Evolutionary conservation across 2,113 vertebrate species (phyloP).

Genomic region (Pipa parva): DNA sequence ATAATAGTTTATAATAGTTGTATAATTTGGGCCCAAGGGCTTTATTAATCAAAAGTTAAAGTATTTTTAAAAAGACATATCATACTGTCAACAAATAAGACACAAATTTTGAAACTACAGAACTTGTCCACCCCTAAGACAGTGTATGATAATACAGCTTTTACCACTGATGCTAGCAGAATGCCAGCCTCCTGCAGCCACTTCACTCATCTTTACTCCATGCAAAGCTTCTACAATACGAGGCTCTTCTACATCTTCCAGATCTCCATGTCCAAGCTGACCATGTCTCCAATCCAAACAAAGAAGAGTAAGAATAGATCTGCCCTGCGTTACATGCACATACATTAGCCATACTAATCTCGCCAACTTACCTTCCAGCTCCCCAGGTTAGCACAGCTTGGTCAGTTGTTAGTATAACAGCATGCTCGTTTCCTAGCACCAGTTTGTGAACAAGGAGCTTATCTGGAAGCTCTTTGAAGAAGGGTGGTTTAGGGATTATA

Average conservation of each 20-base stretch:
- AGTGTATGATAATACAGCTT: conserved; percentile 27
- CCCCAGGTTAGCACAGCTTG: conserved; percentile 81
- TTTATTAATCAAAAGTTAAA: no score
- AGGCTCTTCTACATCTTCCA: conserved; percentile 70
- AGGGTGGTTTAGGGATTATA: conserved; percentile 60
- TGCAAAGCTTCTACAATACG: conserved; percentile 76
- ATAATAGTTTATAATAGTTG: no score
- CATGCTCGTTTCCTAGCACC: conserved; percentile 74
- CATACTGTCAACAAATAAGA: no score
- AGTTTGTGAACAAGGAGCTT: conserved; percentile 64
- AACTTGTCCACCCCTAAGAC: background rate
- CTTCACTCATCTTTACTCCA: conserved; percentile 67
- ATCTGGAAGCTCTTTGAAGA: conserved; percentile 60
- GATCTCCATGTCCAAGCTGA: conserved; percentile 81
- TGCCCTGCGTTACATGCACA: no score
- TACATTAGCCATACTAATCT: no score
- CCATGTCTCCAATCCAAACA: conserved; percentile 73
- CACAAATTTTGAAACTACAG: no score
- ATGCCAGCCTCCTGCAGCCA: conserved; percentile 88
- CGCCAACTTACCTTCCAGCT: conserved; percentile 69
- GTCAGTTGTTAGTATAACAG: conserved; percentile 59
- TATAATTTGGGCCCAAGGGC: no score
- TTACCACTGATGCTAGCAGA: conserved; percentile 77
- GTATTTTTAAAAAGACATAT: no score
- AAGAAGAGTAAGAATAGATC: background rate